Conservation (phyloP, 2,888 invertebrate genomes). For the Tetranychus truncatus region DNA sequence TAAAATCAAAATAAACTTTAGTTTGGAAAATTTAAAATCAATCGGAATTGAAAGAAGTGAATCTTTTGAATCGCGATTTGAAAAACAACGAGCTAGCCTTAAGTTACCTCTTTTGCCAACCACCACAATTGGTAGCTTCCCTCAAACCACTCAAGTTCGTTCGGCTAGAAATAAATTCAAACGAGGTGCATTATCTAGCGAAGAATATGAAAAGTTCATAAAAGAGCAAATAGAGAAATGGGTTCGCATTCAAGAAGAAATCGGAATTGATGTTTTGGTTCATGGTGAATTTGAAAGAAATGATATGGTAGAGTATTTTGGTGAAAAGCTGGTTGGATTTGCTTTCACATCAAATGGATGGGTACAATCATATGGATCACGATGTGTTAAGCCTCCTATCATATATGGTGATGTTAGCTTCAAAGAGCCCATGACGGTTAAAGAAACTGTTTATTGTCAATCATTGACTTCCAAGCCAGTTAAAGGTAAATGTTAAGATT, state of each 20-base stretch:
- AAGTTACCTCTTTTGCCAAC: conserved; percentile 1
- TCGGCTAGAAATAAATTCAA: neutral
- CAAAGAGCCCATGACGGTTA: neutral
- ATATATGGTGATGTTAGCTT: conserved; percentile 2
- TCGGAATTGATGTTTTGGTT: conserved; percentile 6
- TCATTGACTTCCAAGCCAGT: conserved; percentile 2
- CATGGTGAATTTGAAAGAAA: conserved; percentile 8
- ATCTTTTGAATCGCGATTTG: conserved; percentile 2
- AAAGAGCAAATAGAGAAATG: conserved; percentile 4
- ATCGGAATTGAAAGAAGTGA: neutral
- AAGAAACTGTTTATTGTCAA: conserved; percentile 3
- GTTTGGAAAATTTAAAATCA: neutral
- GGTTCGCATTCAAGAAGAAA: conserved; percentile 7
- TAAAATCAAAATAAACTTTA: neutral
- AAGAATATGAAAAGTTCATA: conserved; percentile 1
- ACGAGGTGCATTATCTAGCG: neutral
- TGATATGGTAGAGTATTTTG: conserved; percentile 13
- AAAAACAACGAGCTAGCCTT: neutral
- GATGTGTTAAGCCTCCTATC: conserved; percentile 12
- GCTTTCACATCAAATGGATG: conserved; percentile 8
- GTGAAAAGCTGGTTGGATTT: conserved; percentile 7
- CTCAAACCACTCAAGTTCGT: conserved; percentile 8
- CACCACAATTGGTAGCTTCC: conserved; percentile 3
- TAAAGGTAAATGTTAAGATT: neutral
- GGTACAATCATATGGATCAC: conserved; percentile 10